Base-by-base conservation (phyloP, 2,113 vertebrate genomes). In the Tapirus terrestris region DNA sequence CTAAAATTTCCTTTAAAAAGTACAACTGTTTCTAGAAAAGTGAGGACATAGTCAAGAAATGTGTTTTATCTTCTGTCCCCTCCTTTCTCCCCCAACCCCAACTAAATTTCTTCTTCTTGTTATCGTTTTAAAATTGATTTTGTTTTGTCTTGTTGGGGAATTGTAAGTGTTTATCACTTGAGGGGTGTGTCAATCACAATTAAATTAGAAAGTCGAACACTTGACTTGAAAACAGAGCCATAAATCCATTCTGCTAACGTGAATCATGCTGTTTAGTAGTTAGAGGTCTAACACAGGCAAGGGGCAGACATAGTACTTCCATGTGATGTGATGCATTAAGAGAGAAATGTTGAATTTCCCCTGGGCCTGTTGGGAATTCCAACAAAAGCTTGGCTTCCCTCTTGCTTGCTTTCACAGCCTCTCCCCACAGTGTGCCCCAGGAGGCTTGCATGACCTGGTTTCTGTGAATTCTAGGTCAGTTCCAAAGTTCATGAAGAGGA, bases 401-500 rank as follows among this genome's bases (percentile, higher is more conserved):
- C 65, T 87, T 17, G 5, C 86, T 82, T 61, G 67, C 84, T 72
- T 91, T 91, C 96, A 43, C 65, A 76, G 91, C 93, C 70, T 96
- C 45, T 73, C 96, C 61, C 84, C 73, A 8, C 87, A 10, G 61
- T 58, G 79, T 56, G 65, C 70, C 95, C 85, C 83, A 56, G 33
- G 87, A 93, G 84, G 88, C 88, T 81, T 70, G 70, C 90, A 39
- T 98, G 97, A 97, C 97, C 96, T 93, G 93, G 3, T 95, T 98
- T 65, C n/a, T 98, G 36, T 95, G 92, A 88, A 97, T 99, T 98
- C 91, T 92, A 99, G 99, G 99, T 99, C 99, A 56, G 99, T 99
- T 92, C 99, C 99, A 85, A 99, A 99, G 98, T 99, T 99, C 97
- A 99, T 99, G 99, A 99, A 99, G 98, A 99, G 99, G 98, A 99